A percentile compares a stretch with the other conserved stretches of the same genome.
phyloP scores from a whole-genome alignment of 2,888 invertebrate genomes.

The Prosopocoilus inquinatus region DNA sequence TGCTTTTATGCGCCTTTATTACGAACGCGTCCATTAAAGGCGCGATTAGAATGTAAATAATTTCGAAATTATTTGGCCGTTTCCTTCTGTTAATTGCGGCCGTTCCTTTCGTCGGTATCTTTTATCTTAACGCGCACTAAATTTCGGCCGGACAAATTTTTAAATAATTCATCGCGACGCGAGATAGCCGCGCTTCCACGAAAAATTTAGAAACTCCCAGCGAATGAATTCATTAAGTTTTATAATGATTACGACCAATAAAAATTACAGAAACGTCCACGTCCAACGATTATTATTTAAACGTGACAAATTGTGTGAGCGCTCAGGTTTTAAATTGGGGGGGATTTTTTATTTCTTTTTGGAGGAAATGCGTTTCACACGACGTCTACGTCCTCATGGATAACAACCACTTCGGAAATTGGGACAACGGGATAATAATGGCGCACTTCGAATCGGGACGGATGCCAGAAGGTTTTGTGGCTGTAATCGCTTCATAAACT shows the following conservation, averaged over 20 bases:
- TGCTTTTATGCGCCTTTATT: background rate
- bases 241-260: too few relatives aligned
- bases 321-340: background rate
- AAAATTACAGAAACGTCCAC: too few relatives aligned
- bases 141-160: too few relatives aligned
- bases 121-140: too few relatives aligned
- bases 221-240: too few relatives aligned
- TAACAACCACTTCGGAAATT: constrained; percentile 26
- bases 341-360: constrained; percentile 5
- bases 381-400: constrained; percentile 18
- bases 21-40: background rate
- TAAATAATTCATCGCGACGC: too few relatives aligned
- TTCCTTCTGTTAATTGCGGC: background rate
- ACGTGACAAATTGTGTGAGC: too few relatives aligned
- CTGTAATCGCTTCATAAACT: constrained; percentile 26
- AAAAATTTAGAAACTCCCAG: too few relatives aligned
- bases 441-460: constrained; percentile 28
- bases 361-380: constrained; percentile 7
- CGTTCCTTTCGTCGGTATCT: too few relatives aligned
- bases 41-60: constrained; percentile 1
- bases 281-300: too few relatives aligned
- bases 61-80: background rate
- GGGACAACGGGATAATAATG: constrained; percentile 25
- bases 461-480: constrained; percentile 30
- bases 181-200: too few relatives aligned